Evolutionary conservation across 2,113 vertebrate genomes (phyloP).

Genomic region (Hassar affinis): DNA sequence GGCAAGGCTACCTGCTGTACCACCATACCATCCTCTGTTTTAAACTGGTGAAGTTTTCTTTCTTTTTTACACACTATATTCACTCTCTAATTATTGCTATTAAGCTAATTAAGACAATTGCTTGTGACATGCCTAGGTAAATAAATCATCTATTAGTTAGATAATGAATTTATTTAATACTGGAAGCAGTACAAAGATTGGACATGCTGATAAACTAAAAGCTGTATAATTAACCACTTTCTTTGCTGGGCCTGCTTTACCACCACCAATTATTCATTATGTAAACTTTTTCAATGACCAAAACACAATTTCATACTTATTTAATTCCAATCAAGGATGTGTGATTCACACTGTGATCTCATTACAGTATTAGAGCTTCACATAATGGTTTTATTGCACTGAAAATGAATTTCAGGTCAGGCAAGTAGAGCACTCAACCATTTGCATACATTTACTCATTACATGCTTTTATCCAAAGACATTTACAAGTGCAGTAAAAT

Average conservation of each 20-base stretch:
- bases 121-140: slow-evolving; percentile 1
- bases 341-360: slow-evolving; percentile 21
- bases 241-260: not conserved
- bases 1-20: not conserved
- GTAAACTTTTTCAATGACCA: slow-evolving; percentile 16
- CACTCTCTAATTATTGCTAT: not conserved
- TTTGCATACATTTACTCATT: not conserved
- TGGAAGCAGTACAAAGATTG: not conserved
- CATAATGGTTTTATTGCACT: not conserved
- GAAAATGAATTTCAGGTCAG: slow-evolving; percentile 26
- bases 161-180: not conserved
- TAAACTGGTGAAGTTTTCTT: not conserved
- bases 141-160: slow-evolving; percentile 2
- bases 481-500: not conserved
- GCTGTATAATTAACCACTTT: slow-evolving; percentile 2
- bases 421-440: slow-evolving; percentile 2
- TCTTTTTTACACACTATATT: not conserved
- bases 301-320: slow-evolving; percentile 29
- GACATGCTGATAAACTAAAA: slow-evolving; percentile 15
- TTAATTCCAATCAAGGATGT: slow-evolving; percentile 19
- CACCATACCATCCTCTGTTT: not conserved
- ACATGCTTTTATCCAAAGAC: not conserved
- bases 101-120: slow-evolving; percentile 8
- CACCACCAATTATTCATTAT: slow-evolving; percentile 11
- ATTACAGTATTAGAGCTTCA: slow-evolving; percentile 11